A percentile compares a stretch with the other conserved stretches of the same genome.
These are phyloP conservation scores for Apteryx mantelli DNA, from an alignment of 2,113 vertebrate genomes.

Conservation along the genomic window DNA sequence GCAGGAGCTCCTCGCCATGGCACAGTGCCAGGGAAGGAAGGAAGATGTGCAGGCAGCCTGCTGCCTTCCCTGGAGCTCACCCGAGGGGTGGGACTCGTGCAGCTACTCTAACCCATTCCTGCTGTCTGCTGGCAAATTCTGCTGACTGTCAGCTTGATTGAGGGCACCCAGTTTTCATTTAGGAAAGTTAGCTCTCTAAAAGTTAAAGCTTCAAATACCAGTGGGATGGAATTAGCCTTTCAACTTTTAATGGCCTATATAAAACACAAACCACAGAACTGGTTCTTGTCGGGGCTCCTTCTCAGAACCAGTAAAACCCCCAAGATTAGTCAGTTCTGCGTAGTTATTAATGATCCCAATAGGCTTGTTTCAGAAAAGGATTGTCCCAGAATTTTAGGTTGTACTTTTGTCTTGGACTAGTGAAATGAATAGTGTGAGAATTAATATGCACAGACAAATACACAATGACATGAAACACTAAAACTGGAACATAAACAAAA, in stretches of 20 bases:
- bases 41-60: too few relatives aligned
- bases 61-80: not conserved
- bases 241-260: not conserved
- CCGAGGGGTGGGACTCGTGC: not conserved
- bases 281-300: not conserved
- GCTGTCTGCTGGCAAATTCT: not conserved
- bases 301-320: not conserved
- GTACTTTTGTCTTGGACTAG: not conserved
- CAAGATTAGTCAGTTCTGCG: not conserved
- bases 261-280: not conserved
- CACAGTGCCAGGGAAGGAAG: not conserved
- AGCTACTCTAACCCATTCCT: not conserved
- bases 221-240: not conserved
- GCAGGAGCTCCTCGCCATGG: not conserved
- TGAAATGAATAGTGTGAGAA: not conserved
- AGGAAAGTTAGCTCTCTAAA: not conserved
- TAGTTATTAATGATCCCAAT: not conserved
- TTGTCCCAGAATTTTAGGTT: not conserved
- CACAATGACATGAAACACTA: not conserved
- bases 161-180: not conserved
- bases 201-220: not conserved
- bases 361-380: not conserved
- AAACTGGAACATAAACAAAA: not conserved
- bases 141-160: not conserved
- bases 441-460: not conserved